These are phyloP conservation scores for Hyla sarda DNA, from an alignment of 2,113 vertebrate genomes.

Conservation along the genomic window DNA sequence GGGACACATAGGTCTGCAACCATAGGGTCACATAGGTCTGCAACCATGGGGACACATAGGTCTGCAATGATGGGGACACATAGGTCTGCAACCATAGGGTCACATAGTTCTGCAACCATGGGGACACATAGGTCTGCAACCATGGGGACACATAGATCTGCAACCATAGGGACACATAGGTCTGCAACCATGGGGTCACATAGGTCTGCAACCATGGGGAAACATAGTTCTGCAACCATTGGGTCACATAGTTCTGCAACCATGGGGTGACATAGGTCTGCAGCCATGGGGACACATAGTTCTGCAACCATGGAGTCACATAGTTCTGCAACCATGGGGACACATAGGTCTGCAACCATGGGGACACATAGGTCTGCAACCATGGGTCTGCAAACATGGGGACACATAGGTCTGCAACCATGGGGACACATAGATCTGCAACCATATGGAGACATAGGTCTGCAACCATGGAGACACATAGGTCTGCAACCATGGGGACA, in stretches of 20 bases:
- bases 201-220: not conserved
- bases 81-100: no score
- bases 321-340: no score
- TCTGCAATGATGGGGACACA: not conserved
- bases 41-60: not conserved
- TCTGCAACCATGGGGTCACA: not conserved
- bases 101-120: no score
- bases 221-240: not conserved
- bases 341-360: not conserved
- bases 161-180: not conserved
- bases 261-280: no score
- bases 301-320: no score
- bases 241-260: not conserved
- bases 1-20: not conserved
- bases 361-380: not conserved
- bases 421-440: not conserved
- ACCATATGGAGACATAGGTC: no score
- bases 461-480: not conserved
- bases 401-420: not conserved
- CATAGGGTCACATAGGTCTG: no score
- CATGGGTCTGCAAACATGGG: no score
- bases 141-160: not conserved
- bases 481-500: not conserved
- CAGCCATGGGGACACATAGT: not conserved
- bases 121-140: not conserved